These are phyloP conservation scores for Benthosema pterotum DNA, from an alignment of 2,797 vertebrate genomes.

Conservation along the genomic window DNA sequence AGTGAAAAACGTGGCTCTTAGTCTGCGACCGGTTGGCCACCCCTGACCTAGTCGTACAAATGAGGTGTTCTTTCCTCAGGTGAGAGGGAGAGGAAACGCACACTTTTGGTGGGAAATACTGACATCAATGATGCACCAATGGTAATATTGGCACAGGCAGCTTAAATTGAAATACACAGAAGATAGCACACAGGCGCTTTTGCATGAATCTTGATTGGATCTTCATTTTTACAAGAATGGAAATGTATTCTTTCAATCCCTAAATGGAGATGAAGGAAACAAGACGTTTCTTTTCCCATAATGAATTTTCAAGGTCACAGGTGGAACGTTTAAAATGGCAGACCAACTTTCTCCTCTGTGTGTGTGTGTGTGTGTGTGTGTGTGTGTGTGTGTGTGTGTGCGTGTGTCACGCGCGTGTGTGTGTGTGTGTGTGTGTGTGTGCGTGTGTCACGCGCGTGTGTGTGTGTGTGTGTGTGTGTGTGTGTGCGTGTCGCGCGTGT, in stretches of 20 bases:
- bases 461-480: no score
- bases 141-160: not conserved
- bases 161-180: constrained; percentile 30
- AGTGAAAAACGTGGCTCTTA: no score
- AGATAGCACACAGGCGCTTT: constrained; percentile 18
- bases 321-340: constrained; percentile 7
- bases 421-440: no score
- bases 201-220: constrained; percentile 35
- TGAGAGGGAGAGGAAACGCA: constrained; percentile 14
- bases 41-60: constrained; percentile 14
- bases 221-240: constrained; percentile 18
- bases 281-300: not conserved
- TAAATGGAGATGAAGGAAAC: constrained; percentile 30
- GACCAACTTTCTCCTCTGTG: constrained; percentile 20
- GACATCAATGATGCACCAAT: no score
- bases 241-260: constrained; percentile 13
- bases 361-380: no score
- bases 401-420: no score
- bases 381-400: no score
- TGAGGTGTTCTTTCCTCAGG: constrained; percentile 25
- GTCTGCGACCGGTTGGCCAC: no score
- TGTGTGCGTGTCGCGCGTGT: no score
- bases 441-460: no score
- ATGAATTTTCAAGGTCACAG: constrained; percentile 30
- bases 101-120: no score